A percentile compares a stretch with the other conserved stretches of the same genome.
These are phyloP conservation scores for Rhaphigaster nebulosa DNA, from an alignment of 2,888 invertebrate genomes.

Conservation along the genomic window DNA sequence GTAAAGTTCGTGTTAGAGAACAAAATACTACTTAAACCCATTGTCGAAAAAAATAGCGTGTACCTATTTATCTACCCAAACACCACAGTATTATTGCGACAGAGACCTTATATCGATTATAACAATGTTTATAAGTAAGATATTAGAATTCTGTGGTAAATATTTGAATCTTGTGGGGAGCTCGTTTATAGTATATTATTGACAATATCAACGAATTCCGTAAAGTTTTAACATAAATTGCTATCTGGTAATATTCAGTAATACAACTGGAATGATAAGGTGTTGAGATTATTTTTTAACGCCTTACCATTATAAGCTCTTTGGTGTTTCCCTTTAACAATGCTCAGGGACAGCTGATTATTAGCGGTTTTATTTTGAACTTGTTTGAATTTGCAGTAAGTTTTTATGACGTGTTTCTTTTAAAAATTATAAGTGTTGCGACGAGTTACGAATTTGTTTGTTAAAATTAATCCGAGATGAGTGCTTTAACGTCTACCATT, in stretches of 20 bases:
- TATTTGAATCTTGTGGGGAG: no score
- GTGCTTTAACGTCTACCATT: constrained; percentile 45
- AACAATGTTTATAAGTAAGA: no score
- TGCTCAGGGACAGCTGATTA: neutral
- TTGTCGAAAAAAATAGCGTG: no score
- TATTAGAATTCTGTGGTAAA: no score
- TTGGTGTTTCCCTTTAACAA: neutral
- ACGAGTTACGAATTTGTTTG: neutral
- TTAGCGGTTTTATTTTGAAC: constrained; percentile 37
- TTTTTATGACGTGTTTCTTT: neutral
- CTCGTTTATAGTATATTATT: no score
- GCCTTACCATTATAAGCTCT: neutral
- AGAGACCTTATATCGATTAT: no score
- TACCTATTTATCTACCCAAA: no score
- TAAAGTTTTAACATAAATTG: neutral
- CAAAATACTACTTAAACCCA: no score
- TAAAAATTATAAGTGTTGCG: constrained; percentile 23
- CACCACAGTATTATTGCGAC: no score
- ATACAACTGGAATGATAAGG: neutral
- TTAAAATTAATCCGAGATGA: constrained; percentile 26
- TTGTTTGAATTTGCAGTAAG: neutral
- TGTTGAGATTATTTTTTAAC: neutral
- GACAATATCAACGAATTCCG: no score
- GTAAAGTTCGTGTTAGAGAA: no score
- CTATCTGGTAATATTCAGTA: no score